Evolutionary conservation across 2,797 vertebrate genomes (phyloP), one percentile per base, ranked within the genome.

Genomic region (Ctenopoma kingsleyae): DNA sequence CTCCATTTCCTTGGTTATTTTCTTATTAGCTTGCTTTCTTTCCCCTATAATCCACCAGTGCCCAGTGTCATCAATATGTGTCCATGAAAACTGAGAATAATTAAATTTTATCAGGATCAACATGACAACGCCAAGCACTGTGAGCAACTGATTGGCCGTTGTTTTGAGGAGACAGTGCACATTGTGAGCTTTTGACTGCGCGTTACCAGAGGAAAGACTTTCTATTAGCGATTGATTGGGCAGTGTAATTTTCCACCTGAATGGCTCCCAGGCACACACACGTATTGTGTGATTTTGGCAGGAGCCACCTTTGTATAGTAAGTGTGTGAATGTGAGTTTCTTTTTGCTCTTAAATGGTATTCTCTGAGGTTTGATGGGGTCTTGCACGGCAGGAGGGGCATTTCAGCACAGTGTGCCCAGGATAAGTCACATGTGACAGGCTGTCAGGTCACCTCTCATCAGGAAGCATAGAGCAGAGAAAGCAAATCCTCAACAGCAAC

Each of bases 361-460:
- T 70, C 65, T 84, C 44, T 20, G 49, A 74, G 55, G 44, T 80
- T 59, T 77, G 81, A 86, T 78, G 51, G 74, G 78, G 76, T 87
- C 82, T 78, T 57, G 70, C 54, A 32, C 46, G 38, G 43, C 47
- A 54, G 35, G 36, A 66, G 58, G 23, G 78, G 22, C 44, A 67
- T 64, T 23, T 55, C 77, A 77, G 71, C 17, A 19, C 52, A 75
- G 75, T 41, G 73, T 78, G 78, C 62, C 63, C 71, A 72, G 58
- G 62, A 81, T 61, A 84, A 91, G 85, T 88, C 87, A 83, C 90
- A 81, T 86, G 90, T 85, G 90, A 88, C 86, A 89, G 86, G 86
- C 80, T 93, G 89, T 93, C 93, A 90, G 89, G 84, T 91, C 91
- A 86, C 70, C 67, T 91, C 87, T 84, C 82, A 79, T 94, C 91